phyloP scores from a whole-genome alignment of 2,113 vertebrate genomes.

The Trochalopteron elliotii region DNA sequence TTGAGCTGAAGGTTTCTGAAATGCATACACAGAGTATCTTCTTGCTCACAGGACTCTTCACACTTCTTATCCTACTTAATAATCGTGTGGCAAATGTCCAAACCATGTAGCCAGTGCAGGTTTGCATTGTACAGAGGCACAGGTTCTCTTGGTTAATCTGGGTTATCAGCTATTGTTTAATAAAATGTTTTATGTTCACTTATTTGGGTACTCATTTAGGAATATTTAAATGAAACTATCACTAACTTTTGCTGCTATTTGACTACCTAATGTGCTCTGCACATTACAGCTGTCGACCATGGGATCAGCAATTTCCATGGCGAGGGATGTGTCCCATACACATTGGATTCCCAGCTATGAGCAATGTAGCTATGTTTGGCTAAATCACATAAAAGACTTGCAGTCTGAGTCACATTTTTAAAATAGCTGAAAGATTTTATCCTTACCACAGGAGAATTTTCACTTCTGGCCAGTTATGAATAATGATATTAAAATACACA shows the following conservation, averaged over 20 bases:
- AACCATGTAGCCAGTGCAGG: neutral
- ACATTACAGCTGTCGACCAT: neutral
- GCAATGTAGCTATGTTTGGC: neutral
- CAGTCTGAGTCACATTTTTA: constrained; percentile 28
- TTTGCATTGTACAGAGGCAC: neutral
- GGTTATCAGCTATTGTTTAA: neutral
- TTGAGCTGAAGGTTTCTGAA: neutral
- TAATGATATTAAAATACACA: constrained; percentile 30
- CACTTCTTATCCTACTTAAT: neutral
- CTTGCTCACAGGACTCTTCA: neutral
- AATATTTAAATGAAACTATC: neutral
- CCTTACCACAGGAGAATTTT: constrained; percentile 18
- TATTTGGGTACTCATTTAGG: neutral
- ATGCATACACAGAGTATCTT: neutral
- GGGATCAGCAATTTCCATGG: neutral
- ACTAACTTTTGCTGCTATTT: neutral
- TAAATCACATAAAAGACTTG: neutral
- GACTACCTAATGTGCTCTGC: neutral
- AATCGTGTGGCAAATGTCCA: neutral
- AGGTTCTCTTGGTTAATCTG: neutral
- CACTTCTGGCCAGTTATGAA: constrained; percentile 26
- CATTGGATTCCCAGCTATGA: neutral
- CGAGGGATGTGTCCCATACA: neutral
- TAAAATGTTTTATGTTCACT: neutral
- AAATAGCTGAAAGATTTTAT: constrained; percentile 34